Base-by-base conservation (phyloP, 2,888 invertebrate species). In the Nephrotoma flavescens region DNA sequence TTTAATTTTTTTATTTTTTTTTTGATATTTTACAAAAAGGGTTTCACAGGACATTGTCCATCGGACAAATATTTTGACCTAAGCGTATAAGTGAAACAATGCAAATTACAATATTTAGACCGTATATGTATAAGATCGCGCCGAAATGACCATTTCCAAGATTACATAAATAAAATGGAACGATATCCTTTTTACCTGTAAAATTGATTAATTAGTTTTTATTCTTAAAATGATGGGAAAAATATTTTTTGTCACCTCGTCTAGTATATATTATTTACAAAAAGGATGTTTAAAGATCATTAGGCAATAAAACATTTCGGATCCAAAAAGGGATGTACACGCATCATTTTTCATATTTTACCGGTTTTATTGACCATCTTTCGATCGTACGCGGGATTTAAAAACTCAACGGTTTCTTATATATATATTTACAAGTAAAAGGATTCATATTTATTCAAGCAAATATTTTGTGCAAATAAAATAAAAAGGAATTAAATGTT, bases 61-160 rank as follows among this genome's bases (percentile, higher is more conserved):
- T n/a, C 84, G 71, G n/a, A 84, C 84, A 84, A 85, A 85, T 85
- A 85, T 85, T 85, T 44, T 85, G 85, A 85, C 85, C 85, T 44
- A 85, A 85, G 42, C 42, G 9, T 85, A 85, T 84, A 84, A 84
- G 42, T 42, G 84, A 84, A 44, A 85, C 85, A 85, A 85, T 85
- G 31, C 85, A 85, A 85, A 85, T 85, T 85, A 85, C 19, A 85
- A 85, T 85, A 85, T 85, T 85, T 85, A 85, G 85, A 85, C 85
- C 85, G 12, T 41, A 83, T 41, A 41, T 42, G 6, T 71, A 71
- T 31, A 71, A 31, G 71, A 71, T 31, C 6, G 31, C 71, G 19
- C 71, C 31, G 7, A 31, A 71, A 9, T 71, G 71, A 71, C 71
- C 71, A 71, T 71, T 71, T 71, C 31, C 19, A 7, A 71, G 71